These are phyloP conservation scores for Anthoscopus minutus DNA, from an alignment of 2,113 vertebrate genomes.

Conservation along the genomic window DNA sequence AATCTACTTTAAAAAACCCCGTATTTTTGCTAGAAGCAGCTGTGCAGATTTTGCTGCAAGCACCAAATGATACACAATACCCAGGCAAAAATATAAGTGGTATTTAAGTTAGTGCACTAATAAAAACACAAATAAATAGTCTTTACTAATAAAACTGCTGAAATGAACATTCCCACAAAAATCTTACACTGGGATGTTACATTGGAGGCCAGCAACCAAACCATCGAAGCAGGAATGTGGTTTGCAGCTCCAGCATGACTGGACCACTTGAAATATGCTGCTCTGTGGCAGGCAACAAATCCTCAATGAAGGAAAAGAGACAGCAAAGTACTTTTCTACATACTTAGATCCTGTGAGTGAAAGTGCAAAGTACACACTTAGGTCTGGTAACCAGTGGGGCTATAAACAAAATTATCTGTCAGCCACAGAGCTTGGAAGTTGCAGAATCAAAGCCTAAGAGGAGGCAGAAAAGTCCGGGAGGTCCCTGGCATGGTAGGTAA, in stretches of 20 bases:
- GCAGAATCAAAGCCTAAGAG: neutral
- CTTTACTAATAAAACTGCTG: neutral
- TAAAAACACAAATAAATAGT: neutral
- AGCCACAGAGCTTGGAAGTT: neutral
- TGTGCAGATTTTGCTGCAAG: neutral
- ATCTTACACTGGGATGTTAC: neutral
- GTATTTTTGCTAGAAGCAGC: neutral
- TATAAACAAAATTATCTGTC: neutral
- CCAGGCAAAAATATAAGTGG: neutral
- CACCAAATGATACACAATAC: neutral
- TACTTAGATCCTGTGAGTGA: neutral
- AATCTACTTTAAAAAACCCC: fast-evolving
- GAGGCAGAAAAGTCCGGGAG: neutral
- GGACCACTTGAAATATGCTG: neutral
- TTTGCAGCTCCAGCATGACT: neutral
- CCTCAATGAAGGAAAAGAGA: neutral
- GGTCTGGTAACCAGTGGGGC: neutral
- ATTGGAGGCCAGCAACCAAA: neutral
- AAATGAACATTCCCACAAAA: neutral
- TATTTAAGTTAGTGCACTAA: neutral
- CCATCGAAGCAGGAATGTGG: neutral
- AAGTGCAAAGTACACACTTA: neutral
- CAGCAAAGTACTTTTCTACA: neutral
- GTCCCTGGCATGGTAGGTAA: neutral
- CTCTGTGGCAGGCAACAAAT: neutral